These are phyloP conservation scores for Crocidura indochinensis DNA, from an alignment of 2,797 vertebrate species.

Conservation along the genomic window DNA sequence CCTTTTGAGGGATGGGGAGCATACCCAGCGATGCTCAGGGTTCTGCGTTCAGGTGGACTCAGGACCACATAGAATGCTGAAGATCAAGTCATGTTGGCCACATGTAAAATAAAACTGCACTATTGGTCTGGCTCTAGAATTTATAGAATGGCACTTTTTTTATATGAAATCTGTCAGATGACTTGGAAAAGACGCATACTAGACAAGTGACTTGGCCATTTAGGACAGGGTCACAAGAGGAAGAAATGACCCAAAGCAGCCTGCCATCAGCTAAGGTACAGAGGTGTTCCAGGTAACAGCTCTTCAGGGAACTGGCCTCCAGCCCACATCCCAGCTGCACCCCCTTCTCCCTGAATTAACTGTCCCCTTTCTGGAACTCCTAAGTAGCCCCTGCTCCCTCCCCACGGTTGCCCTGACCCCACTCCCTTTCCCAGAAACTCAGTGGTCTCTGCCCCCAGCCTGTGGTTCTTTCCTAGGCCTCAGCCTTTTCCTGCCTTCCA, in stretches of 20 bases:
- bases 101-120: too few relatives aligned
- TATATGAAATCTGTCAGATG: not conserved
- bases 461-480: slow-evolving; percentile 82
- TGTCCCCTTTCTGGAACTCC: slow-evolving; percentile 75
- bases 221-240: slow-evolving; percentile 20
- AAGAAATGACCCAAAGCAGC: slow-evolving; percentile 49
- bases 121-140: too few relatives aligned
- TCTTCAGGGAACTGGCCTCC: slow-evolving; percentile 67
- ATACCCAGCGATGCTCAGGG: too few relatives aligned
- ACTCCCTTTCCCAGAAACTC: slow-evolving; percentile 84
- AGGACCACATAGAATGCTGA: too few relatives aligned
- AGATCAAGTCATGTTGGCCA: too few relatives aligned
- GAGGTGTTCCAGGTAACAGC: not conserved
- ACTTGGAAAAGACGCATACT: not conserved
- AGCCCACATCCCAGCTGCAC: slow-evolving; percentile 40
- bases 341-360: slow-evolving; percentile 65
- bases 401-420: slow-evolving; percentile 61
- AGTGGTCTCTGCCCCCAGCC: slow-evolving; percentile 60
- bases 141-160: not conserved
- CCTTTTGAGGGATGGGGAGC: too few relatives aligned
- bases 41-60: too few relatives aligned
- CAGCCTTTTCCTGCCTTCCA: slow-evolving; percentile 86
- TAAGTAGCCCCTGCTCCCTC: slow-evolving; percentile 62
- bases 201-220: not conserved
- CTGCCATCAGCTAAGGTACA: slow-evolving; percentile 17